A percentile compares a stretch with the other conserved stretches of the same genome.
Conservation (phyloP, 2,797 vertebrate species). For the Erpetoichthys calabaricus region DNA sequence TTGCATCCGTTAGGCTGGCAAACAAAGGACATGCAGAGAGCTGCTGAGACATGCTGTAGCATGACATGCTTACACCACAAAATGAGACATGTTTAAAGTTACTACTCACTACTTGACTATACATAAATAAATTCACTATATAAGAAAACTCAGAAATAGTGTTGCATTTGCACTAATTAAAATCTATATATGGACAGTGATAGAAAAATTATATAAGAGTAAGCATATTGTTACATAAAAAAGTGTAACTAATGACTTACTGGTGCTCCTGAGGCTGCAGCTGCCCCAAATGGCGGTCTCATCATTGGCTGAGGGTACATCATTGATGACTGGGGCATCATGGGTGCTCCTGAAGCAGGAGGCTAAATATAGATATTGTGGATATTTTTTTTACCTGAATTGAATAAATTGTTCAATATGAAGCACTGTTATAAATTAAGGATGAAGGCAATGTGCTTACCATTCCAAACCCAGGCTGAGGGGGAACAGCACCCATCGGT, state of each 20-base stretch:
- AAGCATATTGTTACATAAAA: too few species aligned
- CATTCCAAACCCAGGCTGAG: constrained; percentile 73
- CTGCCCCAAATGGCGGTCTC: constrained; percentile 73
- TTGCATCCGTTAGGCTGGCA: too few species aligned
- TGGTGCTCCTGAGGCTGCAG: constrained; percentile 63
- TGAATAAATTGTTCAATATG: neutral
- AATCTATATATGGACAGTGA: too few species aligned
- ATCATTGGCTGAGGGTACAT: constrained; percentile 89
- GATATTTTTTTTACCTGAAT: neutral
- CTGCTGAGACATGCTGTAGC: too few species aligned
- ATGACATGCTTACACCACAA: too few species aligned
- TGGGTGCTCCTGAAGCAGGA: constrained; percentile 66
- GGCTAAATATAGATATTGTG: constrained; percentile 38
- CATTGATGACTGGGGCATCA: constrained; percentile 74
- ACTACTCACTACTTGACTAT: too few species aligned
- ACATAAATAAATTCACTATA: too few species aligned
- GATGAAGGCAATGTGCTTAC: constrained; percentile 42
- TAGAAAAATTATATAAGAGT: too few species aligned
- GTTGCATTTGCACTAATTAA: too few species aligned
- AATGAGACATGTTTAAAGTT: too few species aligned
- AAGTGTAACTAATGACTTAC: constrained; percentile 34
- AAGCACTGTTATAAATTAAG: neutral
- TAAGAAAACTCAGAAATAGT: too few species aligned
- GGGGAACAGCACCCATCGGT: constrained; percentile 30
- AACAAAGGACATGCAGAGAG: too few species aligned